Percentiles rank a stretch among this genome's conserved stretches.
These are phyloP conservation scores for Lingula anatina DNA, from an alignment of 2,888 invertebrate species.

Conservation along the genomic window DNA sequence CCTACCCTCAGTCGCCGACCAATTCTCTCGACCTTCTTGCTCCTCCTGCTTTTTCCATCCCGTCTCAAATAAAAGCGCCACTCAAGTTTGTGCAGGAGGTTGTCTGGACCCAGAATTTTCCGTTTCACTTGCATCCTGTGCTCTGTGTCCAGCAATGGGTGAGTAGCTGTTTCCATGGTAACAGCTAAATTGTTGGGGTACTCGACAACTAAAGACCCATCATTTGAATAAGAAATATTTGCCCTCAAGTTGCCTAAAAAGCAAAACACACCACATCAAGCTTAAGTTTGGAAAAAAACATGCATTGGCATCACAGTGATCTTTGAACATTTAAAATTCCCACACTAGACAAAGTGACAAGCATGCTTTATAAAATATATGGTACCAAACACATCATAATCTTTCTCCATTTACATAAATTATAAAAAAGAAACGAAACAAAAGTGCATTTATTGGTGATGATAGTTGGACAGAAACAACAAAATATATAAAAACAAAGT, in stretches of 20 bases:
- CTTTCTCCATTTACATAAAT: too few relatives aligned
- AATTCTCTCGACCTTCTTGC: conserved; percentile 27
- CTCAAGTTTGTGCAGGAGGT: conserved; percentile 73
- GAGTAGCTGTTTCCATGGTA: conserved; percentile 85
- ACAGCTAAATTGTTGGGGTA: conserved; percentile 57
- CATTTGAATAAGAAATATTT: conserved; percentile 45
- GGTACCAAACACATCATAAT: too few relatives aligned
- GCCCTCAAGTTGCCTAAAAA: conserved; percentile 15
- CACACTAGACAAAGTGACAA: too few relatives aligned
- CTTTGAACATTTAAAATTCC: too few relatives aligned
- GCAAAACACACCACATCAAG: neutral
- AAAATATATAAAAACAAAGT: too few relatives aligned
- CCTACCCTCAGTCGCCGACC: conserved; percentile 48
- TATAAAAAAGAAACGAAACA: too few relatives aligned
- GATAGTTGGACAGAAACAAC: too few relatives aligned
- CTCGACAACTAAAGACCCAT: conserved; percentile 47
- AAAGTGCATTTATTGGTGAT: too few relatives aligned
- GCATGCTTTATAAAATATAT: too few relatives aligned
- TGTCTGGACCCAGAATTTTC: conserved; percentile 43
- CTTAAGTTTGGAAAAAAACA: too few relatives aligned
- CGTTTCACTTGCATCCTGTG: conserved; percentile 46
- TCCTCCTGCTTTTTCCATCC: conserved; percentile 36
- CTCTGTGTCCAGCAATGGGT: conserved; percentile 70
- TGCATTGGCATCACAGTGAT: too few relatives aligned
- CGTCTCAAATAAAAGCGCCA: conserved; percentile 89